Evolutionary conservation across 92 coral and sea anemone species (phyloP).

Genomic region (Ricordea florida): DNA sequence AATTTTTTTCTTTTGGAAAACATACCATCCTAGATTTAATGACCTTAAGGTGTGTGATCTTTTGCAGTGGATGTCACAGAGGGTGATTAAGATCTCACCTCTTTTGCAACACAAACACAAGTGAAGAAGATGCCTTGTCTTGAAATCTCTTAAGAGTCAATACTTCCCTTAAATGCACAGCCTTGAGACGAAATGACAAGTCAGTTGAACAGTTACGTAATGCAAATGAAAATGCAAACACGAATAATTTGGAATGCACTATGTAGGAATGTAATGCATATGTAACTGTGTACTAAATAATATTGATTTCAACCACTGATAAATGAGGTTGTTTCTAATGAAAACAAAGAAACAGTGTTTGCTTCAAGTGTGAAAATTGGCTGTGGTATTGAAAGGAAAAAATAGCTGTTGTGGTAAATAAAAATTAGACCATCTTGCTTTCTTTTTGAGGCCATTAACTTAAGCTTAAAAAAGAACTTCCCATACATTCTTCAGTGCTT

Average conservation of each 20-base stretch:
- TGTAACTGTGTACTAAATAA: too few species aligned
- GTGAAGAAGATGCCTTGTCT: conserved; percentile 74
- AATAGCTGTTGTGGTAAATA: too few species aligned
- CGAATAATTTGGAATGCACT: too few species aligned
- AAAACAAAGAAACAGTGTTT: too few species aligned
- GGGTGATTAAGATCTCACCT: conserved; percentile 44
- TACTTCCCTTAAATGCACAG: conserved; percentile 82
- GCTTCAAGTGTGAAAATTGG: too few species aligned
- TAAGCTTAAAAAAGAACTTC: background rate
- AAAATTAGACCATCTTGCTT: too few species aligned
- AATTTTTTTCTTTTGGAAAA: too few species aligned
- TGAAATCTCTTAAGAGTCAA: conserved; percentile 81
- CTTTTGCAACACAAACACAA: conserved; percentile 80
- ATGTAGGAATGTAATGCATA: too few species aligned
- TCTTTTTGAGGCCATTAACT: background rate
- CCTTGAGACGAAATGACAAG: conserved; percentile 43
- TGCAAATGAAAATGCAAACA: background rate
- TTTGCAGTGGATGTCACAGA: background rate
- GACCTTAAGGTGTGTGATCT: background rate
- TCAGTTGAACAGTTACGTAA: background rate
- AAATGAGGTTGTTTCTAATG: too few species aligned
- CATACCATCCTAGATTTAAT: background rate
- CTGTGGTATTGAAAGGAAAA: too few species aligned
- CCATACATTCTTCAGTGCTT: conserved; percentile 77
- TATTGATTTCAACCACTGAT: too few species aligned